These are phyloP conservation scores for Stegodyphus dumicola DNA, from an alignment of 1,140 invertebrate genomes.

Conservation along the genomic window DNA sequence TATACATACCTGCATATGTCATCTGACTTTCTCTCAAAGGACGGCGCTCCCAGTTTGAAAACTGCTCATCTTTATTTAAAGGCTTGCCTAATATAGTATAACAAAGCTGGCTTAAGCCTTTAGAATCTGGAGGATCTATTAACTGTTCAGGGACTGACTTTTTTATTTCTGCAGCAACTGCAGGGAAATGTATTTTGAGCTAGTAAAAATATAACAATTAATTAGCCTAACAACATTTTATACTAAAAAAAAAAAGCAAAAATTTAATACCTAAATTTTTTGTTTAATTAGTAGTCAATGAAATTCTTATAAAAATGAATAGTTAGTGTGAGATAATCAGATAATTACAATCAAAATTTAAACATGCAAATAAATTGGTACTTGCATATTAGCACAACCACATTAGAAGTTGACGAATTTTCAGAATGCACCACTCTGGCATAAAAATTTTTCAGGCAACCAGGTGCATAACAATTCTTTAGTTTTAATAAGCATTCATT, in stretches of 20 bases:
- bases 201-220: slow-evolving; percentile 41
- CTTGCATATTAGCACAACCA: no score
- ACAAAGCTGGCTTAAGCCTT: slow-evolving; percentile 78
- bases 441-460: no score
- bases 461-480: no score
- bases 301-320: neutral
- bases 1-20: slow-evolving; percentile 77
- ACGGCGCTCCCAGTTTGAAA: slow-evolving; percentile 87
- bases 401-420: no score
- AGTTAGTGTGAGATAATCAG: no score
- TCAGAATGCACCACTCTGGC: no score
- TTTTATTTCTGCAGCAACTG: slow-evolving; percentile 13
- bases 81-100: slow-evolving; percentile 78
- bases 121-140: slow-evolving; percentile 56
- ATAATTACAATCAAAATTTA: no score
- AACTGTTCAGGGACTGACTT: neutral
- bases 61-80: slow-evolving; percentile 84
- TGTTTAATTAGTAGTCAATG: neutral
- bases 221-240: neutral
- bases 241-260: neutral
- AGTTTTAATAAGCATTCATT: no score
- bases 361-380: no score
- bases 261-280: neutral
- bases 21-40: slow-evolving; percentile 81
- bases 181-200: slow-evolving; percentile 41